A percentile compares a stretch with the other conserved stretches of the same genome.
These are phyloP conservation scores for Hypsopygia costalis DNA, from an alignment of 2,888 invertebrate genomes.

Conservation along the genomic window DNA sequence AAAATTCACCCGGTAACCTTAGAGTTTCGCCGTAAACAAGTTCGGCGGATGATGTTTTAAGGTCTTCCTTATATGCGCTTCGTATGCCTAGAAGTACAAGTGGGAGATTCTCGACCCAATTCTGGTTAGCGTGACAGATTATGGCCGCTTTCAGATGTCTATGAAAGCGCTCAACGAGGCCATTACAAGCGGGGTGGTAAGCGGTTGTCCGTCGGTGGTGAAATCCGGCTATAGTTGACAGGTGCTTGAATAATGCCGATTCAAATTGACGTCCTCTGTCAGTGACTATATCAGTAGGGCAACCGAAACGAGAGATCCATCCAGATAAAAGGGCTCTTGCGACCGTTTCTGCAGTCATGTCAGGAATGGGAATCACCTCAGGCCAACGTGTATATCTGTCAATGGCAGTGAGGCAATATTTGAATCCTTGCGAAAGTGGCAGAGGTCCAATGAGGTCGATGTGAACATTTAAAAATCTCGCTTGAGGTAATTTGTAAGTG, in stretches of 20 bases:
- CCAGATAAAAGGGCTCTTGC: slow-evolving; percentile 30
- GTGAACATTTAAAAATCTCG: slow-evolving; percentile 25
- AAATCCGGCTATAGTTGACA: slow-evolving; percentile 16
- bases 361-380: slow-evolving; percentile 36
- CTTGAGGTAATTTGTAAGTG: slow-evolving; percentile 22
- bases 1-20: too few species aligned
- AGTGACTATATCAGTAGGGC: slow-evolving; percentile 25
- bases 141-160: too few species aligned
- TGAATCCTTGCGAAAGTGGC: slow-evolving; percentile 23
- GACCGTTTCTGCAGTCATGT: slow-evolving; percentile 39
- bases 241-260: slow-evolving; percentile 18
- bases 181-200: too few species aligned
- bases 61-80: too few species aligned
- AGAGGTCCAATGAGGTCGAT: slow-evolving; percentile 20
- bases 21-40: too few species aligned
- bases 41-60: too few species aligned
- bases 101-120: too few species aligned
- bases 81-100: too few species aligned
- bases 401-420: slow-evolving; percentile 27
- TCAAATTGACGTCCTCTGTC: slow-evolving; percentile 13
- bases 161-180: too few species aligned
- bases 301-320: slow-evolving; percentile 51
- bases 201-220: slow-evolving; percentile 23
- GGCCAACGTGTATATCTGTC: slow-evolving; percentile 40
- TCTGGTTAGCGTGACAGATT: too few species aligned